phyloP scores from a whole-genome alignment of 2,888 invertebrate genomes.

The Agonopterix heracliana region DNA sequence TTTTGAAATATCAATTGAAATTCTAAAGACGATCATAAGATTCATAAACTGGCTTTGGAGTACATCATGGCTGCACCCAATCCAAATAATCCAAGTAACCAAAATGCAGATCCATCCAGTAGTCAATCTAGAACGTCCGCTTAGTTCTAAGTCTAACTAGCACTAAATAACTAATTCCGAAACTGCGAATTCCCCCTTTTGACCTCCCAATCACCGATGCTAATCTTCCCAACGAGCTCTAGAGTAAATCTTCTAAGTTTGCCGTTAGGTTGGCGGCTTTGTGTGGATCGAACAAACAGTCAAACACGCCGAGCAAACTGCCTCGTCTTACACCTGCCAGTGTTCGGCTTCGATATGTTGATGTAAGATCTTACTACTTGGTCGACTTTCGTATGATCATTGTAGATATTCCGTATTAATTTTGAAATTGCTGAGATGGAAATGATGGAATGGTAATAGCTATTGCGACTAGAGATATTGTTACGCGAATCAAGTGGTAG shows the following conservation, averaged over 20 bases:
- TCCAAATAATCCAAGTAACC: too few relatives aligned
- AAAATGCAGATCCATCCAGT: too few relatives aligned
- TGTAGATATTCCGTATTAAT: too few relatives aligned
- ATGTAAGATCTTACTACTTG: slow-evolving; percentile 14
- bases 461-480: too few relatives aligned
- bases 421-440: too few relatives aligned
- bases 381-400: too few relatives aligned
- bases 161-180: slow-evolving; percentile 21
- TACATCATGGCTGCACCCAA: too few relatives aligned
- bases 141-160: slow-evolving; percentile 11
- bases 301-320: slow-evolving; percentile 39
- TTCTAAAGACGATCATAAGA: too few relatives aligned
- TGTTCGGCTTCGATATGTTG: slow-evolving; percentile 36
- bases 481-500: too few relatives aligned
- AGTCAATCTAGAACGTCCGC: neutral
- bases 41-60: too few relatives aligned
- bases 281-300: slow-evolving; percentile 45
- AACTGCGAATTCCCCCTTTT: slow-evolving; percentile 20
- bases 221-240: slow-evolving; percentile 44
- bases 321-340: slow-evolving; percentile 45
- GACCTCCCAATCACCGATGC: slow-evolving; percentile 49
- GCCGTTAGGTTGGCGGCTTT: slow-evolving; percentile 38
- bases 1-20: neutral
- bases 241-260: slow-evolving; percentile 40
- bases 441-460: too few relatives aligned